Base-by-base conservation (phyloP, 1,140 invertebrate genomes). In the Sinella curviseta region DNA sequence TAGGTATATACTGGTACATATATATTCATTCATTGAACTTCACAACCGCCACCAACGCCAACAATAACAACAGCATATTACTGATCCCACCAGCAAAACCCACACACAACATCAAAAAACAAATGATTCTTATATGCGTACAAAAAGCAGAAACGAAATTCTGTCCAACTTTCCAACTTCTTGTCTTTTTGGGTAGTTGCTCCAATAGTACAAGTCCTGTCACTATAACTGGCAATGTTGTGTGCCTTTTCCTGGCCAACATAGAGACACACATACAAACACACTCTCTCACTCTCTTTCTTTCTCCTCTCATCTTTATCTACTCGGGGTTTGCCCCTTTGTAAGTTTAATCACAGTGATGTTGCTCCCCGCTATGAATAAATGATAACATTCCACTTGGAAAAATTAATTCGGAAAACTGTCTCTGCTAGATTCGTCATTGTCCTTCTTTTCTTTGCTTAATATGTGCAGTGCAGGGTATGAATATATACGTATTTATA, bases 341-440 rank as follows among this genome's bases (percentile, higher is more conserved):
- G 77, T 79, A 82, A 82, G 60, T 83, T 83, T 83, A 83, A 83
- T 83, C 83, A 83, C 80, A 82, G 83, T 83, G 82, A 81, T 83
- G 81, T 77, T 79, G 77, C 81, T 80, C 78, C 81, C 79, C 77
- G 78, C 80, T 81, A 83, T 83, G 83, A 83, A 83, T 83, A 83
- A 83, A 82, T 83, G 81, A 83, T 83, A 81, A 67, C 80, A 77
- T 76, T 82, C 83, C 81, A 83, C 83, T 83, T 81, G 83, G 83
- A 82, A 82, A 83, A 83, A 83, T 83, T 83, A 83, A 83, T 83
- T 83, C 81, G 80, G 77, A 73, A 82, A 82, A 83, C 81, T 83
- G 83, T 83, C 83, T 79, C 83, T 79, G 76, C 80, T 82, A 79
- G 81, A 83, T 81, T 83, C 83, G 83, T 83, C 82, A 83, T 78